Conservation (phyloP, 2,113 vertebrate species). For the Bolborhynchus lineola region DNA sequence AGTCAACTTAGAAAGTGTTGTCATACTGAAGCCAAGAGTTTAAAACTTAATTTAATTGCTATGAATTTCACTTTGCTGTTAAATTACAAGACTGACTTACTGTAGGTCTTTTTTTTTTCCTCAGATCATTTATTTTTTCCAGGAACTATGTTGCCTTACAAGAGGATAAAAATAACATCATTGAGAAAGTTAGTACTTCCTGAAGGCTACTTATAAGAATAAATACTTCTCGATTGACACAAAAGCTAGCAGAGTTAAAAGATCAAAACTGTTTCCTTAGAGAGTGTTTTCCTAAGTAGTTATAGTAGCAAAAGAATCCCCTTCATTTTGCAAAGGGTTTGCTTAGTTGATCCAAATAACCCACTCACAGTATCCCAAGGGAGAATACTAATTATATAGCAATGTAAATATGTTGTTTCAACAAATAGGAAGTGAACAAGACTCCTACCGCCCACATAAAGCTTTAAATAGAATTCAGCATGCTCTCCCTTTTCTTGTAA, state of each 20-base stretch:
- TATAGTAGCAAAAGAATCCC: neutral
- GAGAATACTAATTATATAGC: neutral
- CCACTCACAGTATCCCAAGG: neutral
- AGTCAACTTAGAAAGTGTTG: neutral
- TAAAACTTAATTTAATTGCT: neutral
- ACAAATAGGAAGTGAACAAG: neutral
- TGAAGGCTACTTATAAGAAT: neutral
- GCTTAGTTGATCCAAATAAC: neutral
- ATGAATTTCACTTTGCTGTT: neutral
- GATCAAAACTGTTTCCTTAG: neutral
- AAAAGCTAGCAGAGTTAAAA: neutral
- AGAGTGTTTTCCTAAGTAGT: neutral
- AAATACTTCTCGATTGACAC: neutral
- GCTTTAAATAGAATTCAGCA: neutral
- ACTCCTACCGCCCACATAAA: neutral
- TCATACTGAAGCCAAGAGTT: neutral
- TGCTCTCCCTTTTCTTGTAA: neutral
- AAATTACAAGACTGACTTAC: neutral
- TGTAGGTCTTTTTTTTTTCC: neutral
- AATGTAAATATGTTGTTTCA: conserved; percentile 25
- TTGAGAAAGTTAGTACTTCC: neutral
- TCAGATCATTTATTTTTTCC: neutral
- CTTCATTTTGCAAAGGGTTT: neutral
- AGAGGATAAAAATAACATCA: neutral
- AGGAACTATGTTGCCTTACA: neutral